Percentiles rank a stretch among this genome's conserved stretches.
These are phyloP conservation scores for Tachysurus vachellii DNA, from an alignment of 2,113 vertebrate species.

Conservation along the genomic window DNA sequence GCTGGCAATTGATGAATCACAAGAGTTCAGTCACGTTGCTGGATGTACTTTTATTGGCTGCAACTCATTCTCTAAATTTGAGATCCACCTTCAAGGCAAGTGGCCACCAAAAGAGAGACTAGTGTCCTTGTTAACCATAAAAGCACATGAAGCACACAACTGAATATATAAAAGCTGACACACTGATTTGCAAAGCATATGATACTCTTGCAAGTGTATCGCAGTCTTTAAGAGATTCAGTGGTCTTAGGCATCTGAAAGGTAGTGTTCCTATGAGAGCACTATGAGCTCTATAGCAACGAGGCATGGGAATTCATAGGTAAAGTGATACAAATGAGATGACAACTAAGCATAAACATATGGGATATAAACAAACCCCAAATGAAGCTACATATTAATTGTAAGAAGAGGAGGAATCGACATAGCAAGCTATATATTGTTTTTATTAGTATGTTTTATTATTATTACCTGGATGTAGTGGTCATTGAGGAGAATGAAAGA, in stretches of 20 bases:
- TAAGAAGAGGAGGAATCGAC: background rate
- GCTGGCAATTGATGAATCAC: background rate
- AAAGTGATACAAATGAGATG: background rate
- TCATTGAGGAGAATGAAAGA: constrained; percentile 93
- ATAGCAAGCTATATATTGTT: background rate
- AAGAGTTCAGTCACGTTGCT: background rate
- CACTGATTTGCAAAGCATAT: background rate
- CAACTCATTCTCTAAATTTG: background rate
- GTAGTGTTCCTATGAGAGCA: background rate
- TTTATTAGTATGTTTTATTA: background rate
- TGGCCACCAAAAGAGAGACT: background rate
- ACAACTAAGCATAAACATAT: background rate
- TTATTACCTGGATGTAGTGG: constrained; percentile 79
- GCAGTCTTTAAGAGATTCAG: background rate
- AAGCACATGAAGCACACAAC: background rate
- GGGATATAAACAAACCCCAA: background rate
- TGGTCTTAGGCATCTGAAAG: background rate
- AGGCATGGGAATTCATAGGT: background rate
- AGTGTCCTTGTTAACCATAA: background rate
- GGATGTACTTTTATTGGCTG: background rate
- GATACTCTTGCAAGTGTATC: background rate
- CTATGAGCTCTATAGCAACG: background rate
- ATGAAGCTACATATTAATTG: background rate
- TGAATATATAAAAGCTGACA: background rate
- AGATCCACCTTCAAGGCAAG: background rate